Evolutionary conservation across 2,113 vertebrate species (phyloP).

Genomic region (Microcebus jonahi): DNA sequence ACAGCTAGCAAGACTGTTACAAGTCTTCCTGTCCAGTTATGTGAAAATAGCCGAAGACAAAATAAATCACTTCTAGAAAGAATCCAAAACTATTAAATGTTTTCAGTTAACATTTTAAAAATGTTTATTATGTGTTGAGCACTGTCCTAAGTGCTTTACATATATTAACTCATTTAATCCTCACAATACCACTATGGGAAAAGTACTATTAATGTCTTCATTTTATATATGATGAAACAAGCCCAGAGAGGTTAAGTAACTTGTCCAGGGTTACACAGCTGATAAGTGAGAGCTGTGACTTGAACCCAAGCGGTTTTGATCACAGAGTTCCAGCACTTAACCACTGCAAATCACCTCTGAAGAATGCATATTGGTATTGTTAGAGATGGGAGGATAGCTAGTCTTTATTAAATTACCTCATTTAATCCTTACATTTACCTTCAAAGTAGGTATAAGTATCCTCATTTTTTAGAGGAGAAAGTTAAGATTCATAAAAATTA

Average conservation of each 20-base stretch:
- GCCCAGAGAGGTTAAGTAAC: constrained; percentile 1
- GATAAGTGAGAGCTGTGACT: background rate
- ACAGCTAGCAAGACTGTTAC: constrained; percentile 3
- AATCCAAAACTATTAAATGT: background rate
- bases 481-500: background rate
- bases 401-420: background rate
- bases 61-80: background rate
- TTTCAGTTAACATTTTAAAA: background rate
- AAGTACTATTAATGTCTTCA: background rate
- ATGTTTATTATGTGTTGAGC: background rate
- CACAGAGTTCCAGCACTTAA: background rate
- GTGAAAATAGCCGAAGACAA: background rate
- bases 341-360: background rate
- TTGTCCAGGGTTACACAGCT: background rate
- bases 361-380: background rate
- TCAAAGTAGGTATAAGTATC: background rate
- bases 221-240: background rate
- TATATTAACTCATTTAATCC: background rate
- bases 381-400: background rate
- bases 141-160: background rate
- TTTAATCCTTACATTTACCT: background rate
- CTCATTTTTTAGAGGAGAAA: constrained; percentile 1
- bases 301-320: background rate
- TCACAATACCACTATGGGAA: background rate
- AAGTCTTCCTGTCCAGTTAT: background rate